Evolutionary conservation across 2,113 vertebrate species (phyloP).

Genomic region (Antechinus stuartii): DNA sequence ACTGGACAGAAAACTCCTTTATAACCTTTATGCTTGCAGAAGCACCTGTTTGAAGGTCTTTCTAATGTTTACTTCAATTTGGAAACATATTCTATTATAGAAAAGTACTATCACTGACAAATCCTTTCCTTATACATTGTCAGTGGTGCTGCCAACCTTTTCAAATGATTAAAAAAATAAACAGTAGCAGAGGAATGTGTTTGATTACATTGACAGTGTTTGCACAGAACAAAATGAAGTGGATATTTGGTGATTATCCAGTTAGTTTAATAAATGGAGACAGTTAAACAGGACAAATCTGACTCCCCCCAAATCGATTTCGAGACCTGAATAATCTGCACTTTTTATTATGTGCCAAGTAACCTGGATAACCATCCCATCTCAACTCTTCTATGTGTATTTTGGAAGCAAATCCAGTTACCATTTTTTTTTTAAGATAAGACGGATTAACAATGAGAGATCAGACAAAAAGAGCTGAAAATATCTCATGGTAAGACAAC

Average conservation of each 20-base stretch:
- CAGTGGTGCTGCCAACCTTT: neutral
- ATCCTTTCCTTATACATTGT: neutral
- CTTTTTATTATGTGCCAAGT: conserved; percentile 5
- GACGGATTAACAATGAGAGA: conserved; percentile 24
- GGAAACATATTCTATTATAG: conserved; percentile 12
- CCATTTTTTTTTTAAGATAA: neutral
- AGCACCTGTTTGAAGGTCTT: conserved; percentile 27
- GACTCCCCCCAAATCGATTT: neutral
- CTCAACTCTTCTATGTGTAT: neutral
- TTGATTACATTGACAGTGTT: neutral
- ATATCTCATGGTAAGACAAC: neutral
- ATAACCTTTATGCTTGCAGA: neutral
- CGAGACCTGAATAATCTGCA: conserved; percentile 6
- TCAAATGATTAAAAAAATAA: conserved; percentile 15
- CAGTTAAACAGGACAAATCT: neutral
- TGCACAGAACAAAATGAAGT: neutral
- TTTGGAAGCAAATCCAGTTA: conserved; percentile 4
- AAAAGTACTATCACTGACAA: neutral
- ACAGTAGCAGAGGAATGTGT: neutral
- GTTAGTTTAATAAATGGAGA: conserved; percentile 1
- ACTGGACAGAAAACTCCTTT: neutral
- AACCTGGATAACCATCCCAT: neutral
- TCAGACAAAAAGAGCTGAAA: conserved; percentile 25
- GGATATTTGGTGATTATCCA: neutral
- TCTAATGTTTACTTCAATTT: conserved; percentile 39